Evolutionary conservation across 2,888 invertebrate species (phyloP).

Genomic region (Lithophane leautieri): DNA sequence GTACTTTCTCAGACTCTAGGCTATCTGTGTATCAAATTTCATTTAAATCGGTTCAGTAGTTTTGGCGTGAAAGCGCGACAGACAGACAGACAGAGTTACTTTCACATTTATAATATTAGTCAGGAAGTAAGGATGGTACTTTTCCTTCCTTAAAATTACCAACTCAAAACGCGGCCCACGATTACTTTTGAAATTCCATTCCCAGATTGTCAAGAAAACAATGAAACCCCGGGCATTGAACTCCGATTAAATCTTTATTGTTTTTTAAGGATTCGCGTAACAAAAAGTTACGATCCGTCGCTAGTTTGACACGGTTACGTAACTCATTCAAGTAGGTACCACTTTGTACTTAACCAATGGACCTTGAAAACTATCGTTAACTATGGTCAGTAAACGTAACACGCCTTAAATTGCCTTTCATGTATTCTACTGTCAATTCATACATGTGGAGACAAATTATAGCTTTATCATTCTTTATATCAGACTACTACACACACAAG

Average conservation of each 20-base stretch:
- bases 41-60: too few species aligned
- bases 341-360: constrained; percentile 37
- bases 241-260: constrained; percentile 37
- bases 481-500: neutral
- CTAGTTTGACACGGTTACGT: constrained; percentile 49
- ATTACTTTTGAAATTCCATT: constrained; percentile 14
- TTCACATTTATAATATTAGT: too few species aligned
- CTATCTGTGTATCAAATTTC: too few species aligned
- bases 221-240: constrained; percentile 44
- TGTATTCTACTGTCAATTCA: constrained; percentile 18
- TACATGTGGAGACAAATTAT: neutral
- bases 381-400: constrained; percentile 28
- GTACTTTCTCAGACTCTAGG: too few species aligned
- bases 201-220: constrained; percentile 29
- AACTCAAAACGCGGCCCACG: constrained; percentile 7
- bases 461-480: constrained; percentile 10
- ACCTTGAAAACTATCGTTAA: constrained; percentile 50
- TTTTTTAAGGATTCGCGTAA: constrained; percentile 46
- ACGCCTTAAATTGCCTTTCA: constrained; percentile 37
- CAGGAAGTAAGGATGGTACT: neutral
- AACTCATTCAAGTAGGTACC: constrained; percentile 59
- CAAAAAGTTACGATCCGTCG: constrained; percentile 18
- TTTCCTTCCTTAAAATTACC: constrained; percentile 31
- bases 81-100: too few species aligned
- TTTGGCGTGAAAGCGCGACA: too few species aligned